Percentiles rank a stretch among this genome's conserved stretches.
Evolutionary conservation across 2,113 vertebrate genomes (phyloP).

Genomic region (Lophotis ruficrista): DNA sequence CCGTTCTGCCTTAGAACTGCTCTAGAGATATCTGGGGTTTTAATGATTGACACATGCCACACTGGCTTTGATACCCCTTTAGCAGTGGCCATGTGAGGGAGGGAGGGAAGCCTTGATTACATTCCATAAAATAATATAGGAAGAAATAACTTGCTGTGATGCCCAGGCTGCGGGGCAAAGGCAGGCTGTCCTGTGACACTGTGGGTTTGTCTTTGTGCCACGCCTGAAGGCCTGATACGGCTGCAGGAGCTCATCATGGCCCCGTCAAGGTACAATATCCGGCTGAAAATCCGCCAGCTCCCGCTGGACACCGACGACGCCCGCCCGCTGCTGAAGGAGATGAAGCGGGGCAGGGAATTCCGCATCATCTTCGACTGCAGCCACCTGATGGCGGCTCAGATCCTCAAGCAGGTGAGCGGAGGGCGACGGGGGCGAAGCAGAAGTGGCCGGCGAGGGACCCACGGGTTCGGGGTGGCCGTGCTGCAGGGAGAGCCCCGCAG

Average conservation of each 20-base stretch:
- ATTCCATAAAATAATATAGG: not conserved
- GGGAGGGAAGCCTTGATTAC: not conserved
- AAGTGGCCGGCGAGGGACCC: fast-evolving
- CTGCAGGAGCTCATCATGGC: slow-evolving; percentile 99
- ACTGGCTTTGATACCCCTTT: not conserved
- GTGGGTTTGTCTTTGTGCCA: slow-evolving; percentile 10
- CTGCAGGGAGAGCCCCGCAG: not conserved
- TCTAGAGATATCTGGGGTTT: not conserved
- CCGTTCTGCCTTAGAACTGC: not conserved
- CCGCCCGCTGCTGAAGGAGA: slow-evolving; percentile 94
- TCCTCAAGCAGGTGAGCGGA: slow-evolving; percentile 89
- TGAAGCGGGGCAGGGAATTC: slow-evolving; percentile 96
- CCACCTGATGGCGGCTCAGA: slow-evolving; percentile 95
- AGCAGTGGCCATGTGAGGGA: not conserved
- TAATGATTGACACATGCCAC: fast-evolving
- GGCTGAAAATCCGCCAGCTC: slow-evolving; percentile 97
- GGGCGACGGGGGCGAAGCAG: fast-evolving
- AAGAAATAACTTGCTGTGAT: too few species aligned
- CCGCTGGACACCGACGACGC: slow-evolving; percentile 90
- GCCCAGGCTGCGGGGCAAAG: not conserved
- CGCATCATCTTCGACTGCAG: slow-evolving; percentile 99
- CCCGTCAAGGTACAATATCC: slow-evolving; percentile 95
- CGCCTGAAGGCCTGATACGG: slow-evolving; percentile 88
- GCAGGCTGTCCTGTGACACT: not conserved
- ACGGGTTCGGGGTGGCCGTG: fast-evolving